These are phyloP conservation scores for Amblyraja radiata DNA, from an alignment of 2,797 vertebrate species.

Conservation along the genomic window DNA sequence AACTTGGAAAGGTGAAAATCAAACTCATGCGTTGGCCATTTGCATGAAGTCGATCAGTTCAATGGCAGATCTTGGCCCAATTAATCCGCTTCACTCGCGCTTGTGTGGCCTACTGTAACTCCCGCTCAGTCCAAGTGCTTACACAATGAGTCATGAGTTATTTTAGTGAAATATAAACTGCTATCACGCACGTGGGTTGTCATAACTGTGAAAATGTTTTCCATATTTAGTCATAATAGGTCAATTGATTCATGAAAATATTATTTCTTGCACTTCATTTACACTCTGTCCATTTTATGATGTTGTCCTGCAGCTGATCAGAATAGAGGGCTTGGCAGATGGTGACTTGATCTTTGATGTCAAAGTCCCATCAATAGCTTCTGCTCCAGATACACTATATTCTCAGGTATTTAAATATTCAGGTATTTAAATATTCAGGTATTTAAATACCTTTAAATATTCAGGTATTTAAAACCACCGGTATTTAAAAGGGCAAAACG, in stretches of 20 bases:
- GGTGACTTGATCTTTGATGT: background rate
- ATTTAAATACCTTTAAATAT: background rate
- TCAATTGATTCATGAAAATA: constrained; percentile 28
- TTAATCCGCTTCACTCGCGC: background rate
- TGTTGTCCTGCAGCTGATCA: background rate
- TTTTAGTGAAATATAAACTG: constrained; percentile 29
- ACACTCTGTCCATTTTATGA: background rate
- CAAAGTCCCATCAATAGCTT: background rate
- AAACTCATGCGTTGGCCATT: background rate
- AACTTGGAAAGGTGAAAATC: background rate
- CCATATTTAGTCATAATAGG: constrained; percentile 33
- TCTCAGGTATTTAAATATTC: background rate
- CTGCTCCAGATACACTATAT: background rate
- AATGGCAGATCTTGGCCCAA: constrained; percentile 4
- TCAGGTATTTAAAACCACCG: no score
- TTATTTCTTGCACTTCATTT: constrained; percentile 6
- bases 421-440: no score
- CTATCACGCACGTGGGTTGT: constrained; percentile 10
- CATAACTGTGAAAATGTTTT: constrained; percentile 35
- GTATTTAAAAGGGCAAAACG: no score
- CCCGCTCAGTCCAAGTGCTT: constrained; percentile 12
- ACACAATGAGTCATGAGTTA: constrained; percentile 35
- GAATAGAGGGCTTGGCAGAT: background rate
- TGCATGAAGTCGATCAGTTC: background rate
- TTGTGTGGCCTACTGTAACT: background rate